Base-by-base conservation (phyloP, 2,888 invertebrate genomes). In the Scaptomyza tumidula region DNA sequence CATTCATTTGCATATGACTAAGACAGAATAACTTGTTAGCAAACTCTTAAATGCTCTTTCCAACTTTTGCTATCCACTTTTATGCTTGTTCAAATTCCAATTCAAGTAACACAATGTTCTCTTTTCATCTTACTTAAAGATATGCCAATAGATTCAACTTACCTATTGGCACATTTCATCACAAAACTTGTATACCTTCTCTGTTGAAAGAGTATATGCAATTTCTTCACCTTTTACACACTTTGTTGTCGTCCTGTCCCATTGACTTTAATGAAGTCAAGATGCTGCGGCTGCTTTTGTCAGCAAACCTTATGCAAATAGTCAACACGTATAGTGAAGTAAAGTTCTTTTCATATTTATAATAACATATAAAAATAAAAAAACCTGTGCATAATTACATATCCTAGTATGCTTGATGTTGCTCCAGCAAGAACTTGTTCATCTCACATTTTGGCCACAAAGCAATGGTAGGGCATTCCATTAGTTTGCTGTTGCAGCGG, bases 1-100 rank as follows among this genome's bases (percentile, higher is more conserved):
- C 81, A 86, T 84, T 80, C 78, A 88, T 85, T 88, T 85, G 89
- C 85, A 85, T 88, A 77, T 75, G 71, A 71, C 76, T 72, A 85
- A 75, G 57, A 39, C 13, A 27, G 27, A 16, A 50, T 24, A 48
- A 50, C 6, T n/a, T 3, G 3, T 24, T 24, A 3, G 4, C 24
- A 24, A 24, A 24, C 24, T 2, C 19, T 24, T 24, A 24, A 24
- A 24, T 24, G 3, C 24, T 24, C 24, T 24, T 24, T 24, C 19
- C 19, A 2, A 19, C 19, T 19, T 19, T 19, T 19, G 19, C 19
- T n/a, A n/a, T n/a, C n/a, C n/a, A 37, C 6, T 35, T 29, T 7
- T 1, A 29, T 33, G 7, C 33, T 33, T 33, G 10, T 10, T 33
- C 10, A 3, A 2, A 33, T 10, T 33, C 9, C 10, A 10, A 10